Evolutionary conservation across 1,140 invertebrate species (phyloP).

Genomic region (Macrotrachela quadricornifera): DNA sequence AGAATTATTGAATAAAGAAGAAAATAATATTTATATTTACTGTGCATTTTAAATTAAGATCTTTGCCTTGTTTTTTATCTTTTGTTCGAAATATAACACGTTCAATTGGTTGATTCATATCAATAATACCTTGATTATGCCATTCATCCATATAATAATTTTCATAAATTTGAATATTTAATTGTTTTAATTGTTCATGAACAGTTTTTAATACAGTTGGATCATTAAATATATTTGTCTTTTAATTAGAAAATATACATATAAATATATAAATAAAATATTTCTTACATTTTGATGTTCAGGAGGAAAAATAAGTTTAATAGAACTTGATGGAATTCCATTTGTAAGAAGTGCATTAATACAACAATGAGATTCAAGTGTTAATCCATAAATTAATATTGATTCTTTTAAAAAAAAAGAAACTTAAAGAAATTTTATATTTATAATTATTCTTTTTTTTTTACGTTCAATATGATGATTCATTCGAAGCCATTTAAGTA

Average conservation of each 20-base stretch:
- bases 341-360: background rate
- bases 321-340: background rate
- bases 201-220: conserved; percentile 39
- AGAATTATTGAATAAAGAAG: too few relatives aligned
- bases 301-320: background rate
- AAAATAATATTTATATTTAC: too few relatives aligned
- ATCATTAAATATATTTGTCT: conserved; percentile 23
- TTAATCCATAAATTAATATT: conserved; percentile 3
- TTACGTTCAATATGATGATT: too few relatives aligned
- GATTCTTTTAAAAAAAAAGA: too few relatives aligned
- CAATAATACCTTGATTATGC: too few relatives aligned
- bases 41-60: too few relatives aligned
- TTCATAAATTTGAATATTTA: conserved; percentile 16
- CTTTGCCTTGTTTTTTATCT: too few relatives aligned
- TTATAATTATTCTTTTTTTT: too few relatives aligned
- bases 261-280: background rate
- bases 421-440: too few relatives aligned
- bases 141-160: conserved; percentile 21
- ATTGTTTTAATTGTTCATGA: conserved; percentile 59
- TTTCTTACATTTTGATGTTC: background rate
- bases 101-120: too few relatives aligned
- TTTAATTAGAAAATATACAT: conserved; percentile 4
- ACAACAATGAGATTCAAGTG: background rate
- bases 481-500: too few relatives aligned
- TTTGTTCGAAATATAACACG: too few relatives aligned